Conservation (phyloP, 1,140 invertebrate genomes). For the Portunus trituberculatus region DNA sequence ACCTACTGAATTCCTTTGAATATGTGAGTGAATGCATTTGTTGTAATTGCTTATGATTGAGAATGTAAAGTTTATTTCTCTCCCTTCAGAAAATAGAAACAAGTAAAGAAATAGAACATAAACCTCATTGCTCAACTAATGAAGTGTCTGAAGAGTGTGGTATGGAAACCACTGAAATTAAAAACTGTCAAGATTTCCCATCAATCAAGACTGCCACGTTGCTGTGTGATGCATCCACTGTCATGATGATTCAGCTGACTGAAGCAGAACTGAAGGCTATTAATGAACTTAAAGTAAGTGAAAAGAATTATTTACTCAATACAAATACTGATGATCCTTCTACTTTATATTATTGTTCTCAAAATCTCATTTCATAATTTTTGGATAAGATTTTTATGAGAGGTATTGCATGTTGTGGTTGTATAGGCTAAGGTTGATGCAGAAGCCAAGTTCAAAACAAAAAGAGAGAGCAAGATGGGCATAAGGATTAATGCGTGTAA, state of each 20-base stretch:
- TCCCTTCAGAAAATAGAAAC: background rate
- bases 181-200: background rate
- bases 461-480: no score
- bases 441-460: no score
- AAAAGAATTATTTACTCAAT: background rate
- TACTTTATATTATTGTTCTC: no score
- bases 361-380: no score
- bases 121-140: background rate
- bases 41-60: background rate
- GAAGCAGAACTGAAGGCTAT: slow-evolving; percentile 80
- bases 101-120: background rate
- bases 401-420: no score
- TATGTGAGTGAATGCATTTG: background rate
- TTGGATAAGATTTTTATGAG: no score
- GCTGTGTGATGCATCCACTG: slow-evolving; percentile 84
- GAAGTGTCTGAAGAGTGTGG: background rate
- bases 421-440: no score
- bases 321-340: background rate
- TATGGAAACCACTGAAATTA: background rate
- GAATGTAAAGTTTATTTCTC: background rate
- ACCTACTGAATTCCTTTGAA: background rate
- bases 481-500: no score
- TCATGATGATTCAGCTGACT: slow-evolving; percentile 84
- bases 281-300: slow-evolving; percentile 76
- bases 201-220: slow-evolving; percentile 12